Percentiles rank a stretch among this genome's conserved stretches.
Conservation (phyloP, 2,113 vertebrate genomes). For the Emydocephalus ijimae region DNA sequence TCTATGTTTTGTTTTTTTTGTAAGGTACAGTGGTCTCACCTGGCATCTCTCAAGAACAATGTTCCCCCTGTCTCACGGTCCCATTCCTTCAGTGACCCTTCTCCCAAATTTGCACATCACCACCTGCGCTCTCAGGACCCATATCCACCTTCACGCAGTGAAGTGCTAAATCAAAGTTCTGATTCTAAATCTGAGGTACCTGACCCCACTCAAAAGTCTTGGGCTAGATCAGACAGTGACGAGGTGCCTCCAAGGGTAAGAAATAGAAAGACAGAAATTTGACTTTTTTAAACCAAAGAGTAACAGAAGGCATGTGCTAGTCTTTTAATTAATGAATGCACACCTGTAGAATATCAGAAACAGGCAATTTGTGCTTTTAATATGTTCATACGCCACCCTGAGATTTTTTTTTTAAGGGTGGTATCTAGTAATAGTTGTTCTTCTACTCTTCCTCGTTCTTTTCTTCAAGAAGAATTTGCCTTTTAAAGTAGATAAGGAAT, state of each 20-base stretch:
- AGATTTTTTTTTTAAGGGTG: not conserved
- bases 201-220: constrained; percentile 79
- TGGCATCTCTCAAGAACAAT: constrained; percentile 94
- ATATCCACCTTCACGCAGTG: constrained; percentile 85
- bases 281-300: constrained; percentile 42
- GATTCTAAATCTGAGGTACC: constrained; percentile 81
- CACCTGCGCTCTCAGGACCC: constrained; percentile 89
- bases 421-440: not conserved
- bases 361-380: constrained; percentile 2
- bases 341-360: constrained; percentile 27
- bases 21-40: constrained; percentile 95
- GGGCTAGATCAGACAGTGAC: constrained; percentile 87
- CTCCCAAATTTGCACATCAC: constrained; percentile 91
- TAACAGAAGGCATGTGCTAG: constrained; percentile 54
- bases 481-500: constrained; percentile 7
- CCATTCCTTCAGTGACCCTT: constrained; percentile 90
- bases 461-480: not conserved
- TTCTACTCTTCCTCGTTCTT: not conserved
- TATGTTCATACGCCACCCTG: not conserved
- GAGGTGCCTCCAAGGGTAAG: constrained; percentile 94
- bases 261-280: constrained; percentile 73
- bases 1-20: constrained; percentile 82
- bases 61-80: constrained; percentile 83
- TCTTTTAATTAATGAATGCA: constrained; percentile 31
- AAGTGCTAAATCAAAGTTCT: constrained; percentile 81